Percentiles rank a stretch among this genome's conserved stretches.
Evolutionary conservation across 2,797 vertebrate genomes (phyloP).

Genomic region (Hydrophis major): DNA sequence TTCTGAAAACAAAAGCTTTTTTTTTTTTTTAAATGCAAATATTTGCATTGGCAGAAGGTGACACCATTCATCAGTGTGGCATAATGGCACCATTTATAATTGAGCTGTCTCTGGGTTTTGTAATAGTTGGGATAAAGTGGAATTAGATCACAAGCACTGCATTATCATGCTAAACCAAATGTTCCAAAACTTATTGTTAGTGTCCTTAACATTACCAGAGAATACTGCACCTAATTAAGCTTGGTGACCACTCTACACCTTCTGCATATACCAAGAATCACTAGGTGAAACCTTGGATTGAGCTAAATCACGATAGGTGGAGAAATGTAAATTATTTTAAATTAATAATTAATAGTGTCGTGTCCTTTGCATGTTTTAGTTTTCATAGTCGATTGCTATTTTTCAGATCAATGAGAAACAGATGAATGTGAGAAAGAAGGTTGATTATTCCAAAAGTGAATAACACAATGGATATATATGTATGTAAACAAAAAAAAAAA

Average conservation of each 20-base stretch:
- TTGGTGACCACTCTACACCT: neutral
- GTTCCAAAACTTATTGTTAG: neutral
- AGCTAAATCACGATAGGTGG: neutral
- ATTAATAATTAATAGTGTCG: neutral
- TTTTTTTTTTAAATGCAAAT: neutral
- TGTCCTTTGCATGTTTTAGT: neutral
- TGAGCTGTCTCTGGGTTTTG: neutral
- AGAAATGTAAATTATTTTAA: neutral
- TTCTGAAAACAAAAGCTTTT: neutral
- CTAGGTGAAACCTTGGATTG: neutral
- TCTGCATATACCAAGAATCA: neutral
- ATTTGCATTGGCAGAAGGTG: neutral
- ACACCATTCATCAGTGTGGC: neutral
- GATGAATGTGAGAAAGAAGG: neutral
- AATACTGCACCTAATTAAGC: neutral
- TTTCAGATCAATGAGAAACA: neutral
- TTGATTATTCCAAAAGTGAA: neutral
- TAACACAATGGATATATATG: neutral
- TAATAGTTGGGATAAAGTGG: neutral
- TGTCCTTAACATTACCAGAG: neutral
- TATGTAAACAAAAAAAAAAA: neutral
- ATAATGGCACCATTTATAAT: neutral
- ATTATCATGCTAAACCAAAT: neutral
- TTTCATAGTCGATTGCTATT: neutral
- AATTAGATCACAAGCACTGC: neutral